Base-by-base conservation (phyloP, 2,797 vertebrate species). In the Parotocinclus haroldoi region DNA sequence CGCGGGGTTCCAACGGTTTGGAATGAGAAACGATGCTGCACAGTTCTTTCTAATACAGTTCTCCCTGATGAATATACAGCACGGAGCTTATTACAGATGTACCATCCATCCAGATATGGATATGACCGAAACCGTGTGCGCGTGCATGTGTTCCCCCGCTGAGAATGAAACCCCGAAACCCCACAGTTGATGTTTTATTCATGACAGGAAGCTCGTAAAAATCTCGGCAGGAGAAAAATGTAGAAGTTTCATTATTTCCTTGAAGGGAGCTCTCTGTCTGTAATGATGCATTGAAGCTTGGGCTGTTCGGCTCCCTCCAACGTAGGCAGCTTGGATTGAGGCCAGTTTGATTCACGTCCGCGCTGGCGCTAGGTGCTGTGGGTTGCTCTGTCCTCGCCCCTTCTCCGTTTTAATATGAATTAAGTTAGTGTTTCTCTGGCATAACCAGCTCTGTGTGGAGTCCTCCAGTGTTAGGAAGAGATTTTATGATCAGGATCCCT, bases 101-200 rank as follows among this genome's bases (percentile, higher is more conserved):
- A 54, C 45, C 55, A 63, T 19, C 58, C 68, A 61, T 57, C 36
- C 74, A 76, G 71, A 72, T 60, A 62, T 70, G 80, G 66, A 81
- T 81, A 73, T 73, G 69, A 59, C 63, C 53, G 74, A 72, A 74
- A 63, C 69, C 56, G 12, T 38, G 36, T 44, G 38, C 63, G 10
- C 45, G 73, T 48, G 69, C 61, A 52, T 67, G 1, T 52, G 46
- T 16, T n/a, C 54, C 7, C 71, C 55, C 64, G 71, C 78, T 80
- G 78, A 65, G 76, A 77, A 55, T 70, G 52, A 46, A 76, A 72
- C 75, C 57, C 27, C 27, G 27, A 27, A 27, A 27, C 27, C 5
- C 27, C 73, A 27, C 18, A 39, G 44, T 36, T 54, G 10, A 81
- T 88, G 71, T 77, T 79, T 87, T 85, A 89, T 85, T 83, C 72